phyloP scores from a whole-genome alignment of 2,113 vertebrate genomes.

The Alaudala cheleensis region DNA sequence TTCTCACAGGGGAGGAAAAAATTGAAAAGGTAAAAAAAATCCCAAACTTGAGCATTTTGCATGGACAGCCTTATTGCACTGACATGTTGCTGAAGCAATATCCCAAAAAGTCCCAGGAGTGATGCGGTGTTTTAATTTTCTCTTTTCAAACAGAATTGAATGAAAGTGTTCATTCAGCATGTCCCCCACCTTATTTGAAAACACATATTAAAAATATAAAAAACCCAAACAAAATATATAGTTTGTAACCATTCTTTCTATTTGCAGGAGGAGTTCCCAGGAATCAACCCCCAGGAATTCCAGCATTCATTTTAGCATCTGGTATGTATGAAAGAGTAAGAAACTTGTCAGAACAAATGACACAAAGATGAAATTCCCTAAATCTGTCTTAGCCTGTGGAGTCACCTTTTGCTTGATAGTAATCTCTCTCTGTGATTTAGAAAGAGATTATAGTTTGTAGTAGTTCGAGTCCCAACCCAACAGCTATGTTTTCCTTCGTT shows the following conservation, averaged over 20 bases:
- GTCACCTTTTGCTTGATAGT: not conserved
- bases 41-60: not conserved
- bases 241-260: not conserved
- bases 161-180: not conserved
- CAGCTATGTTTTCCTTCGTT: not conserved
- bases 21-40: not conserved
- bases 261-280: not conserved
- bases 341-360: constrained; percentile 12
- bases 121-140: not conserved
- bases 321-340: not conserved
- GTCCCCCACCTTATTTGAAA: not conserved
- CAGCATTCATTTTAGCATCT: not conserved
- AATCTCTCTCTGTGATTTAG: not conserved
- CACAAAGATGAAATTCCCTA: not conserved
- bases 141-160: not conserved
- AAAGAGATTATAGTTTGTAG: not conserved
- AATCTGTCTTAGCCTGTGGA: constrained; percentile 28
- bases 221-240: not conserved
- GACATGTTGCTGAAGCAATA: not conserved
- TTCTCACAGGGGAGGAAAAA: not conserved
- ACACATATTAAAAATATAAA: not conserved
- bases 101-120: not conserved
- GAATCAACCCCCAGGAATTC: not conserved
- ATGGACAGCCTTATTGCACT: not conserved
- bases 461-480: not conserved